Evolutionary conservation across 2,888 invertebrate species (phyloP), one percentile per base, ranked within the genome.

Genomic region (Biston stratarius): DNA sequence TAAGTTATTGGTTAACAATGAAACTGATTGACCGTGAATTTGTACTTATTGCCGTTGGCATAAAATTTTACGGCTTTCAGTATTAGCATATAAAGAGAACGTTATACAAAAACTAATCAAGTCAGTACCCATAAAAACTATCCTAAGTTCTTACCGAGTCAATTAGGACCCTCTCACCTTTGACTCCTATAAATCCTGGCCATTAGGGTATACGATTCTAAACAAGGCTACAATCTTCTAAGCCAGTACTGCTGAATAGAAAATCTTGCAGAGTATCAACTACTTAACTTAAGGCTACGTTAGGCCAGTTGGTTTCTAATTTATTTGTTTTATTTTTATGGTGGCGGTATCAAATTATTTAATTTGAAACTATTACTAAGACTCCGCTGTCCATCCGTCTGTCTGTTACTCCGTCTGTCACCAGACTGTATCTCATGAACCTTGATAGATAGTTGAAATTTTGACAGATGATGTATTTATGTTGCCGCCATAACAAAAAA

Each of bases 121-220:
- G 5, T 15, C 48, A 49, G 38, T 14, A 11, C 40, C 58, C 40
- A 59, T 59, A 59, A 59, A 59, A 59, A 59, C 59, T 49, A 59
- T 49, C 48, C 49, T 24, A 48, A 49, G 40, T 49, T 48, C 40
- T 59, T 58, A 38, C 59, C 59, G 40, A 51, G 49, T 65, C 64
- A 65, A 65, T 60, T 65, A 65, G 60, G 49, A 42, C 59, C 48
- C 64, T 52, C 60, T 61, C 52, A 51, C 66, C 57, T 61, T 57
- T 47, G 33, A 40, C 51, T 51, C 47, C 49, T 48, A 56, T 58
- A 61, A 61, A 67, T 61, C 66, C 61, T 33, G 52, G 45, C 62
- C 58, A 67, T 62, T 67, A 62, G 38, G 58, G 40, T 58, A 56
- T 59, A 48, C 62, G 36, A 58, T 61, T 62, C 62, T 55, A 62